phyloP scores from a whole-genome alignment of 2,888 invertebrate genomes.

The Nomada goodeniana region DNA sequence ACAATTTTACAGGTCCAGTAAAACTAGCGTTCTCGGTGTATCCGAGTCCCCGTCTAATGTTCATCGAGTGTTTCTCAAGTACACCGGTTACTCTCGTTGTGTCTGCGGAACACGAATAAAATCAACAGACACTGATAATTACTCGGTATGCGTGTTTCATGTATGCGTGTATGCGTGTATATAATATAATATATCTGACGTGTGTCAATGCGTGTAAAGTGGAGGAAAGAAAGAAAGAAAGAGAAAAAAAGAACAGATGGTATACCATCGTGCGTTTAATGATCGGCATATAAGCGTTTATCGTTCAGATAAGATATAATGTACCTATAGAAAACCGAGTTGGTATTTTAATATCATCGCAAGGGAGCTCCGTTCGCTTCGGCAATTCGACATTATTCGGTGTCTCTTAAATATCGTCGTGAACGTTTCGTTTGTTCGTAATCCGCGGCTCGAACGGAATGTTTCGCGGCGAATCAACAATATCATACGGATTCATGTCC shows the following conservation, averaged over 20 bases:
- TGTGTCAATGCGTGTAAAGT: constrained; percentile 22
- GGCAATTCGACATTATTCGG: constrained; percentile 1
- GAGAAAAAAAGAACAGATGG: background rate
- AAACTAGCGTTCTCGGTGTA: constrained; percentile 39
- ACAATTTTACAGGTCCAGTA: constrained; percentile 29
- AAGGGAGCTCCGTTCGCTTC: background rate
- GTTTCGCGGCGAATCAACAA: constrained; percentile 46
- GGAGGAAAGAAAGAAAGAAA: background rate
- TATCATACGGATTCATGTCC: constrained; percentile 45
- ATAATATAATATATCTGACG: background rate
- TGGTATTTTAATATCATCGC: constrained; percentile 42
- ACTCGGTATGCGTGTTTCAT: constrained; percentile 43
- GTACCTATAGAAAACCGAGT: constrained; percentile 36
- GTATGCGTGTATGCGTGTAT: constrained; percentile 18
- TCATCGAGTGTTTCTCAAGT: constrained; percentile 56
- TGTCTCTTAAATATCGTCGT: background rate
- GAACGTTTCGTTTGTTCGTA: constrained; percentile 25
- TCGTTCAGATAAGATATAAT: constrained; percentile 49
- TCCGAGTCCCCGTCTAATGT: constrained; percentile 55
- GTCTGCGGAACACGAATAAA: constrained; percentile 56
- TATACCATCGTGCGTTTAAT: constrained; percentile 34
- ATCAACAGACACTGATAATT: constrained; percentile 47
- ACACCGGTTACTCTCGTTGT: constrained; percentile 54
- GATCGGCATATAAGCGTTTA: constrained; percentile 38
- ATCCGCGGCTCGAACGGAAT: background rate